Base-by-base conservation (phyloP, 2,888 invertebrate genomes). In the Calliphora vomitoria region DNA sequence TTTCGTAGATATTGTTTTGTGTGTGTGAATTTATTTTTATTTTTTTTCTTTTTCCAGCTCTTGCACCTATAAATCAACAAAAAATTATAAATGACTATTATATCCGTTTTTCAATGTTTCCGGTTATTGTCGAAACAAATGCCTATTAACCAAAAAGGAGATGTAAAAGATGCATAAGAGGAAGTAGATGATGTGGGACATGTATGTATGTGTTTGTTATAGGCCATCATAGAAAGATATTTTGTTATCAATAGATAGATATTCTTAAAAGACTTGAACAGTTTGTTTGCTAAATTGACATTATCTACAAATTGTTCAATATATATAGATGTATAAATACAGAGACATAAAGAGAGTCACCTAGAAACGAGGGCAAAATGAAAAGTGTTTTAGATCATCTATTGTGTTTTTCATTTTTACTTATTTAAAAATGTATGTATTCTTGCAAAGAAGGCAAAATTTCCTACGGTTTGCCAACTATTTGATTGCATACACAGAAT, bases 11-110 rank as follows among this genome's bases (percentile, higher is more conserved):
- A 11, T 10, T 11, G 1, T 4, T 55, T 18, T 41, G 25, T 72
- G 8, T 72, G 8, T 31, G 11, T 55, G 55, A 10, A 18, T 44
- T 4, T 50, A 31, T 55, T 35, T 55, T n/a, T n/a, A n/a, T n/a
- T 41, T 35, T 25, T n/a, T 25, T 15, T 15, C n/a, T 15, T 20
- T 38, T 25, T 31, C 11, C 35, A 69, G 11, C 18, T 38, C 25
- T 31, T 62, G 10, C 47, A 25, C 20, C 47, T 68, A 47, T 85
- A 76, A 81, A 85, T 85, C 71, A 85, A 15, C 25, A 62, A n/a
- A 20, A n/a, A 76, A 58, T 81, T 81, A 64, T 82, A 60, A 76
- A 82, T 58, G 75, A 66, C 47, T 66, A 50, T 66, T 41, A 82
- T 76, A 64, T 72, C 76, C 76, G 72, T 60, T 71, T 85, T 80